Percentiles rank a stretch among this genome's conserved stretches.
Conservation (phyloP, 2,888 invertebrate genomes). For the Nomada fucata region DNA sequence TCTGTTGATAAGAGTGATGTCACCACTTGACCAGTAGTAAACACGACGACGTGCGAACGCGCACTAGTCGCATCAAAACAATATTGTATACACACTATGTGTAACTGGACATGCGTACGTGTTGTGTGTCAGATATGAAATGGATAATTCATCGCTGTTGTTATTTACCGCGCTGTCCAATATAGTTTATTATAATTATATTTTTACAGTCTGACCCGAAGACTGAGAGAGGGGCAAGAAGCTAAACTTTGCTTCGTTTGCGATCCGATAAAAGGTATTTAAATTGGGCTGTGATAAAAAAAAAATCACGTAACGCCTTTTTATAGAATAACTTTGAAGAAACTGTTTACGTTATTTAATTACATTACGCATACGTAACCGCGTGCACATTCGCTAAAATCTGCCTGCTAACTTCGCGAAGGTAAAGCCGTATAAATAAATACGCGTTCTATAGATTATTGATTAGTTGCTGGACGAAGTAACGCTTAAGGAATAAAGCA, state of each 20-base stretch:
- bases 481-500: conserved; percentile 4
- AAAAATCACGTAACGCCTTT: too few species aligned
- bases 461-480: neutral
- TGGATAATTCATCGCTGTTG: neutral
- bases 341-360: neutral
- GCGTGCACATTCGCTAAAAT: neutral
- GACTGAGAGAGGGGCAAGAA: too few species aligned
- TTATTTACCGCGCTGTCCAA: neutral
- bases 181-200: too few species aligned
- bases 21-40: conserved; percentile 12
- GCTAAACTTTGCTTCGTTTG: too few species aligned
- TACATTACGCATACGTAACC: neutral
- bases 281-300: neutral
- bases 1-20: conserved; percentile 38
- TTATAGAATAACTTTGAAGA: neutral
- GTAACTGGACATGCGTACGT: conserved; percentile 1
- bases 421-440: conserved; percentile 19
- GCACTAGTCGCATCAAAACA: conserved; percentile 22
- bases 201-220: too few species aligned
- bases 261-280: neutral
- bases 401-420: neutral
- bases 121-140: neutral
- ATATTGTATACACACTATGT: neutral
- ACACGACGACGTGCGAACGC: neutral
- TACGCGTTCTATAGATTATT: neutral